Evolutionary conservation across 2,888 invertebrate genomes (phyloP), one percentile per base, ranked within the genome.

Genomic region (Tachina fera): DNA sequence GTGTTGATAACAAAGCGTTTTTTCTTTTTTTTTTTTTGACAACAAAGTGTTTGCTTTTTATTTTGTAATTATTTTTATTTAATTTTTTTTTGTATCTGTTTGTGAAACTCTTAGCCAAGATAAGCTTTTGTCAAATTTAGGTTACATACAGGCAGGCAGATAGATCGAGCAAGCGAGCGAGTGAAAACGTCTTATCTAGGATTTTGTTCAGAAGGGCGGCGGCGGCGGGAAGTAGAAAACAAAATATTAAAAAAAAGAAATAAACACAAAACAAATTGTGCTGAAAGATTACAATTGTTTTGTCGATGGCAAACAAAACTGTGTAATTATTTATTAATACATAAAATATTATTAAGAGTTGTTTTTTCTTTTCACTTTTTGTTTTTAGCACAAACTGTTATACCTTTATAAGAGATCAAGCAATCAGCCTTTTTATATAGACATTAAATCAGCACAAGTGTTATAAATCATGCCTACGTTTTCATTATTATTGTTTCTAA

Each of bases 51-150:
- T 47, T 76, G 47, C 6, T 56, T 67, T 60, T 43, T 65, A 53
- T 51, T 45, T 16, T 60, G 9, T 49, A 60, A 16, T 3, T 53
- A 43, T 31, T 31, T 56, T 58, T 45, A 56, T 31, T 74, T 31
- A 41, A 43, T 63, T 75, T 75, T 19, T 53, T 56, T 19, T 68
- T 77, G 49, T 68, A 58, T 60, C 43, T 77, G 31, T 31, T 31
- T 31, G 58, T 60, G 14, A 16, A 71, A 9, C 80, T 74, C 67
- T 72, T 65, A 80, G 39, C 9, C n/a, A 58, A 41, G 80, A 80
- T 80, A 80, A 80, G 79, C 63, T 71, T 79, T 79, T 79, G 71
- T 63, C 65, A 80, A 80, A 80, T 80, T 80, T 74, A 67, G 80
- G 80, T 80, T 80, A 80, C 43, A 16, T 39, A 51, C 74, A 47